Base-by-base conservation (phyloP, 2,888 invertebrate genomes). In the Digitonthophagus gazella region DNA sequence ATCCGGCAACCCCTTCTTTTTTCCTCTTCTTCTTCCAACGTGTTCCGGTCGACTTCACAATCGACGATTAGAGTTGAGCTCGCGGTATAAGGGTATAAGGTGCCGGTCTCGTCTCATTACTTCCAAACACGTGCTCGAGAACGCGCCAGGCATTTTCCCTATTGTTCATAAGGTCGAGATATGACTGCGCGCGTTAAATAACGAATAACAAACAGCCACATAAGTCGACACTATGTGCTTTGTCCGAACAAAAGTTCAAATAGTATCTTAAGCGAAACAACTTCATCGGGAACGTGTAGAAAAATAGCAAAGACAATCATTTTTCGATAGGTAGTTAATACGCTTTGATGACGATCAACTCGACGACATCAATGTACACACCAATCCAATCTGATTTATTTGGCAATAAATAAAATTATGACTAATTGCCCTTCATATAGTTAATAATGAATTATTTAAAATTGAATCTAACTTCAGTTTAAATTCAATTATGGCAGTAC, bases 41-140 rank as follows among this genome's bases (percentile, higher is more conserved):
- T 44, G 57, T 57, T 57, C 57, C 16, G 16, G 15, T 57, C 57
- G 57, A 15, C 57, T 15, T 57, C 16, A 57, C 15, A 57, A 57
- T 57, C 57, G 15, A 3, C 57, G 57, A 16, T 57, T 15, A 57
- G 28, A 44, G 28, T 11, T 11, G 28, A 44, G 28, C 28, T 44
- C 28, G 28, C 28, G 28, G n/a, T n/a, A n/a, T n/a, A n/a, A 44
- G 11, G 28, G 8, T 44, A 44, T 44, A 44, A 44, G 28, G 28
- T 44, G 28, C 28, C 28, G 28, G 28, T 44, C 28, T 44, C 28
- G 28, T 44, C 28, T 44, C 28, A 44, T 44, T 44, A 44, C 28
- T 44, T 44, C 28, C 28, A 44, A 44, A 44, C 28, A 44, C 28
- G 28, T 44, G 28, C 28, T 44, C 28, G 28, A 44, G 28, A 44